These are phyloP conservation scores for Paramormyrops hopkinsi DNA, from an alignment of 2,797 vertebrate species.

Conservation along the genomic window DNA sequence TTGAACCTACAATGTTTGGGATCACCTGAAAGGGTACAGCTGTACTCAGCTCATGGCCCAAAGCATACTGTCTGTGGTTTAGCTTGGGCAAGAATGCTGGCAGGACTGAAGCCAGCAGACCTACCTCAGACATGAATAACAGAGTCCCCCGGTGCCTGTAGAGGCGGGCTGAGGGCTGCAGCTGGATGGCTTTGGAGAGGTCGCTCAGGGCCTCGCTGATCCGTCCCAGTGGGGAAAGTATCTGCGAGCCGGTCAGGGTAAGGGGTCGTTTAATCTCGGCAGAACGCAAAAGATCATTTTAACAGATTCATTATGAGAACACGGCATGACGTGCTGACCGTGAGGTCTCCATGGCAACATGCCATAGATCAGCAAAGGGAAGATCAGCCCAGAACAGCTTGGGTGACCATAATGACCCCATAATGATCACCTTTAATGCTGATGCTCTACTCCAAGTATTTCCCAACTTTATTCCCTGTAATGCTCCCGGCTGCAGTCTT, in stretches of 20 bases:
- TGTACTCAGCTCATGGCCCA: background rate
- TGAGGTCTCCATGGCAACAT: background rate
- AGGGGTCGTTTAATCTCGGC: background rate
- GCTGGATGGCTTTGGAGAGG: slow-evolving; percentile 89
- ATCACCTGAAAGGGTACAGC: background rate
- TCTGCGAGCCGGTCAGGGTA: slow-evolving; percentile 54
- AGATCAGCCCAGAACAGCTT: background rate
- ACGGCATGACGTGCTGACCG: background rate
- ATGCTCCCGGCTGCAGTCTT: background rate
- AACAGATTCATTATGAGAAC: background rate
- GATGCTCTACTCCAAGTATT: background rate
- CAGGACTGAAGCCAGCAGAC: background rate
- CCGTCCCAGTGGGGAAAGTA: slow-evolving; percentile 87
- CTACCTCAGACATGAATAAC: slow-evolving; percentile 95
- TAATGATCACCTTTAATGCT: background rate
- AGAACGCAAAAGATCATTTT: background rate
- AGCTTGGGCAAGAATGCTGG: background rate
- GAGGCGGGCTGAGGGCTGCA: slow-evolving; percentile 87
- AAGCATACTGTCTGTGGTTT: background rate
- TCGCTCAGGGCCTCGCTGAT: slow-evolving; percentile 92
- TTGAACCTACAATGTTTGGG: background rate
- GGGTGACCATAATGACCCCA: background rate
- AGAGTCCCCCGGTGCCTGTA: slow-evolving; percentile 89
- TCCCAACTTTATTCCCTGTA: background rate
- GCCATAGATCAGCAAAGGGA: background rate